Evolutionary conservation across 2,797 vertebrate genomes (phyloP), one percentile per base, ranked within the genome.

Genomic region (Sciurus carolinensis): DNA sequence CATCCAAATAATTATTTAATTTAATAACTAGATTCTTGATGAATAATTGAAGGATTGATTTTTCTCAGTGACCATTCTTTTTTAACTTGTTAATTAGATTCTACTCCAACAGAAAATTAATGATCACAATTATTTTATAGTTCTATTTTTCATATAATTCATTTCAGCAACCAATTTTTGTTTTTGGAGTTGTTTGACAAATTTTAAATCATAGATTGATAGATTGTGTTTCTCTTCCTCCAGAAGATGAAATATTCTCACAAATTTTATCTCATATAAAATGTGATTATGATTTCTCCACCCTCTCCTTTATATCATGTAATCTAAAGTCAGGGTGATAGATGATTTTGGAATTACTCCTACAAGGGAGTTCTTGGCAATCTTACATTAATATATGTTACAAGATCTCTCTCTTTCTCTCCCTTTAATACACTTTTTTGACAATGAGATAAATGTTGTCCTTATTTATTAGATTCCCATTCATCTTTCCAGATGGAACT

Each of bases 401-500:
- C 52, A 44, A 66, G 7, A 15, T 7, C 44, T 42, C 10, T n/a
- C 36, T 36, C 24, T 57, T 7, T 44, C 72, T 86, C n/a, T 66
- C 57, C 75, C 22, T 44, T 47, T 57, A 30, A 82, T 42, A 76
- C 1, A 28, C 24, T 54, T 90, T 90, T 62, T 84, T 28, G 47
- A 44, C 71, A 88, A 26, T 36, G 59, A 94, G 81, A 42, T 69
- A 83, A 86, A n/a, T 59, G 7, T 62, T 59, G 7, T 3, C 3
- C 1, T 54, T 82, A 57, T 88, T 95, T 64, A 90, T 73, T 72
- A 62, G 72, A 64, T 22, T 81, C 24, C 15, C 24, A 44, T 80
- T 96, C 64, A 8, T 96, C 96, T 95, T 91, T 98, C 93, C 83
- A 99, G 99, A 98, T 22, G 99, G 99, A 33, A 99, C 99, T 57